phyloP scores from a whole-genome alignment of 35 echinoderm and acorn worm genomes.

The Nesometra sesokonis region DNA sequence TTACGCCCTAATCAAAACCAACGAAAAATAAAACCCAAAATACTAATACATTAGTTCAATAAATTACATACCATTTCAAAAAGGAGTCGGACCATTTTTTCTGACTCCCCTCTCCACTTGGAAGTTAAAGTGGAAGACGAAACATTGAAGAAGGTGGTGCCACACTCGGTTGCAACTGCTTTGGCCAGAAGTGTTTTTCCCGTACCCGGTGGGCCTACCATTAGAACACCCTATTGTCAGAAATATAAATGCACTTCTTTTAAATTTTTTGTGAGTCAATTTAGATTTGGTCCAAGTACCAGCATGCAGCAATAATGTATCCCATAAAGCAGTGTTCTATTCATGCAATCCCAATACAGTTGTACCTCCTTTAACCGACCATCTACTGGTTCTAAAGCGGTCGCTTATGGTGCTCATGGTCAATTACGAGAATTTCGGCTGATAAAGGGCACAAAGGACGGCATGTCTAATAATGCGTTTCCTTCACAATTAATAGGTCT shows the following conservation, averaged over 20 bases:
- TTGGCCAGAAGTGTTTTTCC: slow-evolving; percentile 78
- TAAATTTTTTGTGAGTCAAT: background rate
- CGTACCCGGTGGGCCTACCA: slow-evolving; percentile 78
- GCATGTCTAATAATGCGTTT: too few relatives aligned
- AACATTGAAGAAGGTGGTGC: slow-evolving; percentile 79
- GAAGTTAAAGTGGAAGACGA: slow-evolving; percentile 63
- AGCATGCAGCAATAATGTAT: background rate
- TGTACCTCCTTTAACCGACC: too few relatives aligned
- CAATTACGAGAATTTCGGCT: too few relatives aligned
- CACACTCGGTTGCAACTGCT: slow-evolving; percentile 79
- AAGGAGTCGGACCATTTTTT: slow-evolving; percentile 71
- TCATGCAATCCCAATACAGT: too few relatives aligned
- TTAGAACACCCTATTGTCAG: slow-evolving; percentile 9
- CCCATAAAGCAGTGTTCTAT: background rate
- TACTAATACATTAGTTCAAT: background rate
- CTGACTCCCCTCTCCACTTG: slow-evolving; percentile 78
- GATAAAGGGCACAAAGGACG: too few relatives aligned
- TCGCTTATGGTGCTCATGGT: too few relatives aligned
- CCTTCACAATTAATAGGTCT: too few relatives aligned
- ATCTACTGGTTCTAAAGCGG: too few relatives aligned
- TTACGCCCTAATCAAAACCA: slow-evolving; percentile 38
- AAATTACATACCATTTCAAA: slow-evolving; percentile 85
- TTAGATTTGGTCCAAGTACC: background rate
- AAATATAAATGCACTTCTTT: background rate
- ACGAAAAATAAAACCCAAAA: slow-evolving; percentile 10